Percentiles rank a stretch among this genome's conserved stretches.
Conservation (phyloP, 2,888 invertebrate species). For the Mythimna lalbum region DNA sequence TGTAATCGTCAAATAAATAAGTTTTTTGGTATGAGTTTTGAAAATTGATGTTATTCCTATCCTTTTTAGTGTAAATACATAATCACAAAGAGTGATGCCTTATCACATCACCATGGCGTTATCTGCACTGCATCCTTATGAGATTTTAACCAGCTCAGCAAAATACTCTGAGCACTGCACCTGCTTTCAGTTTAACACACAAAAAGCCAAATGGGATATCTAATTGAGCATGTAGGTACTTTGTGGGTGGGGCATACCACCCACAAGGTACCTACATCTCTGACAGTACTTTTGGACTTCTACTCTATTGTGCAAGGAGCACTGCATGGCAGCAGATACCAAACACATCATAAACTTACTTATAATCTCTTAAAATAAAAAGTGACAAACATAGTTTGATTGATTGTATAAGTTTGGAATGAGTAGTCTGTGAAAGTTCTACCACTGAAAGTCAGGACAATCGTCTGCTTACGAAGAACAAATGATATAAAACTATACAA, state of each 20-base stretch:
- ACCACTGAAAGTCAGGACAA: not conserved
- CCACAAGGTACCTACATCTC: too few species aligned
- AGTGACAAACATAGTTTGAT: too few species aligned
- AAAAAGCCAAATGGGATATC: not conserved
- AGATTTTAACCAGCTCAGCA: not conserved
- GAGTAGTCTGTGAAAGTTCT: not conserved
- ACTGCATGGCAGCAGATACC: not conserved
- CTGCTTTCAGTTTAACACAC: not conserved
- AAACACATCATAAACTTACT: too few species aligned
- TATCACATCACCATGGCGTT: not conserved
- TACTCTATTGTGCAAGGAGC: not conserved
- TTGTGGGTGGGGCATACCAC: too few species aligned
- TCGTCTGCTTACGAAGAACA: not conserved
- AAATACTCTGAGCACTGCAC: not conserved
- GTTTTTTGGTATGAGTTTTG: slow-evolving; percentile 67
- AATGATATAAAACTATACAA: too few species aligned
- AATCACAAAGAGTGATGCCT: not conserved
- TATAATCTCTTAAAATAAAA: too few species aligned
- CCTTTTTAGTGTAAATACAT: slow-evolving; percentile 33
- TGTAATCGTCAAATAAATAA: slow-evolving; percentile 70
- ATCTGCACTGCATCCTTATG: not conserved
- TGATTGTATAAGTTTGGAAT: not conserved
- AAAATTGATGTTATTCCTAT: slow-evolving; percentile 64
- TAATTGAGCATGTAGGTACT: not conserved
- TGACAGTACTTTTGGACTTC: not conserved